Percentiles rank a stretch among this genome's conserved stretches.
Evolutionary conservation across 2,113 vertebrate species (phyloP).

Genomic region (Cyprichromis sp.): DNA sequence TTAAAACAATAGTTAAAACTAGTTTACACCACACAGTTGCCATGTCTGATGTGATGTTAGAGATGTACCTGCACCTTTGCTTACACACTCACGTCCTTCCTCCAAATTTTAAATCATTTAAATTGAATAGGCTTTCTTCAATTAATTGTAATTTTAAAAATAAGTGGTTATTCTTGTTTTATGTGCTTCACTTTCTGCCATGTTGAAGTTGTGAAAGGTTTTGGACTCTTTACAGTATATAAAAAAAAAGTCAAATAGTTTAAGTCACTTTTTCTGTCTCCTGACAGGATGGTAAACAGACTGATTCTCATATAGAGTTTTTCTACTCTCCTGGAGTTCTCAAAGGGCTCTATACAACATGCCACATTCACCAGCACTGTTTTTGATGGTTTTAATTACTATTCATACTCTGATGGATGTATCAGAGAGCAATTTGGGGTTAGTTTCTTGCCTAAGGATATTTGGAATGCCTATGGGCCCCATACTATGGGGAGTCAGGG

Average conservation of each 20-base stretch:
- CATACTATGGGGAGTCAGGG: not conserved
- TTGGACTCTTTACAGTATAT: not conserved
- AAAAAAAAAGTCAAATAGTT: not conserved
- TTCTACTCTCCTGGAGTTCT: not conserved
- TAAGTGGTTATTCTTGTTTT: not conserved
- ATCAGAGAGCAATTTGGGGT: not conserved
- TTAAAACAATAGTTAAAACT: not conserved
- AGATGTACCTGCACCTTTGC: not conserved
- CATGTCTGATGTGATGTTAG: not conserved
- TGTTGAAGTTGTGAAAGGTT: not conserved
- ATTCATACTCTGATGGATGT: not conserved
- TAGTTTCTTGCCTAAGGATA: not conserved
- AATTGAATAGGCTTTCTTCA: not conserved
- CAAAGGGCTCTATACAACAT: not conserved
- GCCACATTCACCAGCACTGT: not conserved
- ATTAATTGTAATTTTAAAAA: not conserved
- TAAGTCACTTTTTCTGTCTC: not conserved
- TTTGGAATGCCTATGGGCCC: not conserved
- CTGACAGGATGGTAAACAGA: not conserved
- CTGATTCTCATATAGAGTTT: not conserved
- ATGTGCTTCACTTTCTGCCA: not conserved
- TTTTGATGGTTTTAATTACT: not conserved
- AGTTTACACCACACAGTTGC: not conserved
- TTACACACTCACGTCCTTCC: not conserved
- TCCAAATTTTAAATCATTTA: not conserved